Evolutionary conservation across 2,113 vertebrate species (phyloP), one percentile per base, ranked within the genome.

Genomic region (Rhinopithecus roxellana): DNA sequence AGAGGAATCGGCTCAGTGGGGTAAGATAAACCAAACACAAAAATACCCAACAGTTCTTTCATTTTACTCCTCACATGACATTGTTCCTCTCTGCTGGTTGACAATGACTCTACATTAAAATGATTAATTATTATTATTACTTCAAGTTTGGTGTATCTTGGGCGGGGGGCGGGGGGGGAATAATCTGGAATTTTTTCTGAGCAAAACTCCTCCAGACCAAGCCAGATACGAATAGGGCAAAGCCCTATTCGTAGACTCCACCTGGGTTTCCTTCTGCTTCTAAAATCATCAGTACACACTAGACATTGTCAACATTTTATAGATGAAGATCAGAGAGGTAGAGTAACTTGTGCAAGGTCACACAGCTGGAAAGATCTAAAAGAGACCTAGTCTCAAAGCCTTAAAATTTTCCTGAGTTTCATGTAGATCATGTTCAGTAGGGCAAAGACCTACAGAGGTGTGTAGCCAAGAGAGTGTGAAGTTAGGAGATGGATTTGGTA

Each of bases 21-120:
- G 57, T 74, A 70, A 93, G 88, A 86, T 48, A 92, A 98, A 94
- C 86, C 45, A 75, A 75, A 94, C 93, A 61, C 78, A 86, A 13
- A 84, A 61, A 48, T 16, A 5, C 2, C 77, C 61, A 93, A 32
- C 25, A 2, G 16, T 50, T 30, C 92, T 94, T 82, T 40, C 25
- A 32, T 45, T 94, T 61, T 11, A 38, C 74, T 90, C 57, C 38
- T 32, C 82, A 55, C n/a, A 43, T 55, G 50, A 11, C 30, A 30
- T 74, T 89, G 12, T 93, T 94, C 74, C 52, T 95, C 83, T 93
- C 90, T 40, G 40, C 83, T 59, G 64, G 25, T 64, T 84, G 23
- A n/a, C 38, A 96, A 48, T 17, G 27, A 77, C 72, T 97, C 23
- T 74, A 72, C 72, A 27, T 48, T 74, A 8, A 35, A 94, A 89